Percentiles rank a stretch among this genome's conserved stretches.
These are phyloP conservation scores for Gastrophryne carolinensis DNA, from an alignment of 2,797 vertebrate genomes.

Conservation along the genomic window DNA sequence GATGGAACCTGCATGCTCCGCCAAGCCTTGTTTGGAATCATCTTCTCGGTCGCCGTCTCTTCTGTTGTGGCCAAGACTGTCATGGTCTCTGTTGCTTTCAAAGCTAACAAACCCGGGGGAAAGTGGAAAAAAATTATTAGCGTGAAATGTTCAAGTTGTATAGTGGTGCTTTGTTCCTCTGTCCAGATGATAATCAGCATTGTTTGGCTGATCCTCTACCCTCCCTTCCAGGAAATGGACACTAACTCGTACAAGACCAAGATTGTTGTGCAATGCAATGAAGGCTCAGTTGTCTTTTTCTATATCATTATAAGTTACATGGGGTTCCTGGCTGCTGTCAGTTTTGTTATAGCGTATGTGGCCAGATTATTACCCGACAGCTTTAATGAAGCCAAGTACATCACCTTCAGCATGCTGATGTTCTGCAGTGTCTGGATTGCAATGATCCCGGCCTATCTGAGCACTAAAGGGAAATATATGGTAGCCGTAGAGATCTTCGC, in stretches of 20 bases:
- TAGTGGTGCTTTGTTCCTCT: neutral
- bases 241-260: neutral
- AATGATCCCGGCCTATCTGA: conserved; percentile 9
- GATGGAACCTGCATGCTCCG: conserved; percentile 14
- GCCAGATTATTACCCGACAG: conserved; percentile 15
- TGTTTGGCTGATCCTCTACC: neutral
- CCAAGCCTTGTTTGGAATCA: conserved; percentile 11
- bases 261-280: conserved; percentile 34
- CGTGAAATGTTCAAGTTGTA: neutral
- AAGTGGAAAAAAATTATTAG: neutral
- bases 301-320: conserved; percentile 6
- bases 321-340: conserved; percentile 10
- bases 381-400: conserved; percentile 22
- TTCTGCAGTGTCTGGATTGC: conserved; percentile 41
- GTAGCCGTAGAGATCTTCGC: conserved; percentile 31
- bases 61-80: conserved; percentile 36
- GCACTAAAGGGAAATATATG: conserved; percentile 21
- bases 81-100: conserved; percentile 35
- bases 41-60: conserved; percentile 24
- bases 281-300: conserved; percentile 14
- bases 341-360: conserved; percentile 12
- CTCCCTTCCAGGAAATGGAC: conserved; percentile 11
- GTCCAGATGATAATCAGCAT: conserved; percentile 20
- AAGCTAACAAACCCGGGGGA: conserved; percentile 15
- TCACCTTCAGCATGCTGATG: conserved; percentile 42